Conservation (phyloP, 2,113 vertebrate genomes). For the Spheniscus mendiculus region DNA sequence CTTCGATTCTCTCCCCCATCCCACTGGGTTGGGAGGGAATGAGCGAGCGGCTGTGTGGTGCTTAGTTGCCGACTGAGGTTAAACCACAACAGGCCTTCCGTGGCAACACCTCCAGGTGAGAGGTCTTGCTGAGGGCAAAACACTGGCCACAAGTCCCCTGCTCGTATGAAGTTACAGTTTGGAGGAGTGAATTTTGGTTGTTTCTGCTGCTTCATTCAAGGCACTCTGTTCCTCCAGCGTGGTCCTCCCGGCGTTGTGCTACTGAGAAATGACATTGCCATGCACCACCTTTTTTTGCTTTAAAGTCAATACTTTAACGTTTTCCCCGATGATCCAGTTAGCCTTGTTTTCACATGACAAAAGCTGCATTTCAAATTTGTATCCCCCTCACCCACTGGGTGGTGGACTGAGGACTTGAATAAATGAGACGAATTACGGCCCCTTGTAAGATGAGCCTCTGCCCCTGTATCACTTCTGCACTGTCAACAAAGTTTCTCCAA, state of each 20-base stretch:
- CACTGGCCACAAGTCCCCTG: not conserved
- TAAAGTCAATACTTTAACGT: not conserved
- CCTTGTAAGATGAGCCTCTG: not conserved
- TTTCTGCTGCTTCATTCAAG: not conserved
- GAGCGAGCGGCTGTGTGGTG: too few species aligned
- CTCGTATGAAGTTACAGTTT: not conserved
- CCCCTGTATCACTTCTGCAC: not conserved
- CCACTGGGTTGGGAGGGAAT: too few species aligned
- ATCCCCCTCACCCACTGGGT: fast-evolving
- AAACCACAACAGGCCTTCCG: not conserved
- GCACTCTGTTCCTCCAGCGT: fast-evolving
- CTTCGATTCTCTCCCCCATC: too few species aligned
- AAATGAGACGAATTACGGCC: fast-evolving
- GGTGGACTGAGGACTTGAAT: not conserved
- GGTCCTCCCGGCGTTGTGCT: not conserved
- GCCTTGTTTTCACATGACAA: not conserved
- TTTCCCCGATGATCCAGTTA: not conserved
- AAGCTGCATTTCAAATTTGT: not conserved
- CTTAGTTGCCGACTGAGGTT: too few species aligned
- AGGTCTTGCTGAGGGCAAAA: not conserved
- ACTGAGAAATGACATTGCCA: not conserved
- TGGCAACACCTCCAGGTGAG: not conserved
- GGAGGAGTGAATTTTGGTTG: not conserved
- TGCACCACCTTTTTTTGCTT: not conserved
- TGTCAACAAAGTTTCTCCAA: not conserved